These are phyloP conservation scores for Euura saliciscinereae DNA, from an alignment of 1,140 invertebrate genomes.

Conservation along the genomic window DNA sequence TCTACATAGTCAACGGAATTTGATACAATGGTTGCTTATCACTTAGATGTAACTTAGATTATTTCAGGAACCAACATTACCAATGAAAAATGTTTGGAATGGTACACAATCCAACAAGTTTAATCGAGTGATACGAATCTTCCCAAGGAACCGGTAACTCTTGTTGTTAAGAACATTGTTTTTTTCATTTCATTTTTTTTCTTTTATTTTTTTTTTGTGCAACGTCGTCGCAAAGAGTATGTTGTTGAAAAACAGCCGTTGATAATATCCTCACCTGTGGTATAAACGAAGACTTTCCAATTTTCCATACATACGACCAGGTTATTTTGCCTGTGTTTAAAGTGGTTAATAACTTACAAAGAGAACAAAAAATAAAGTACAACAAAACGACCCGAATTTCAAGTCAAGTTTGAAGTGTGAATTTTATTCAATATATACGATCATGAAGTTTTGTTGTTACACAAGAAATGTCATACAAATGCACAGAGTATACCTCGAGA, in stretches of 20 bases:
- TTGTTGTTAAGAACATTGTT: too few species aligned
- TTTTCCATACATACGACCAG: slow-evolving; percentile 3
- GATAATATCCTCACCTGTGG: neutral
- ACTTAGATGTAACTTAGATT: neutral
- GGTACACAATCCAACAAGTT: neutral
- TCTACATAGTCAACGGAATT: neutral
- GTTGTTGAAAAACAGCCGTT: neutral
- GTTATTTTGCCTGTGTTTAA: slow-evolving; percentile 15
- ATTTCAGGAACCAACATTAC: neutral
- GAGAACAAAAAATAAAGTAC: slow-evolving; percentile 51
- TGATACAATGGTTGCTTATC: neutral
- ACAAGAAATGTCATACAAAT: slow-evolving; percentile 55
- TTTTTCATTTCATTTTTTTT: neutral
- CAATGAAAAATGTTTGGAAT: neutral
- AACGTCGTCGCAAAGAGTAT: neutral
- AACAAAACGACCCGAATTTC: slow-evolving; percentile 42
- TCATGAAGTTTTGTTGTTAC: slow-evolving; percentile 51
- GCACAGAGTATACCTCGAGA: slow-evolving; percentile 47
- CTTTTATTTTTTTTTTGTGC: neutral
- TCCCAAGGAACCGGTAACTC: too few species aligned
- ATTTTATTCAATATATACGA: slow-evolving; percentile 56
- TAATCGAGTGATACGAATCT: too few species aligned
- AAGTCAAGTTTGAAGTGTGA: slow-evolving; percentile 54
- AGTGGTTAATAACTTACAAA: slow-evolving; percentile 18
- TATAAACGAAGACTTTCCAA: neutral